Percentiles rank a stretch among this genome's conserved stretches.
Conservation (phyloP, 2,797 vertebrate species). For the Lemur catta region DNA sequence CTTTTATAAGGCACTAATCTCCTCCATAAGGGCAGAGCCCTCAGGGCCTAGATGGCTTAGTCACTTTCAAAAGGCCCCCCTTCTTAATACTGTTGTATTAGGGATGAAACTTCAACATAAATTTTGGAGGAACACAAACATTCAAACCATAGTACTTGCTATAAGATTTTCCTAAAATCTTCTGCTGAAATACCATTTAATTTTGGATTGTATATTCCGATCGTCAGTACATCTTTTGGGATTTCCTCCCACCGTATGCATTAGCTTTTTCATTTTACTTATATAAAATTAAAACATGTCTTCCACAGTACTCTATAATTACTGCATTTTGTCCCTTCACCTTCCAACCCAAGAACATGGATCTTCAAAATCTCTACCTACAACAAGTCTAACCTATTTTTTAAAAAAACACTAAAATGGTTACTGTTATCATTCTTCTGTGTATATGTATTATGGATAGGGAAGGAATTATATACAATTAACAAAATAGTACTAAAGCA, state of each 20-base stretch:
- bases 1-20: too few relatives aligned
- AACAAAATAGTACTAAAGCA: background rate
- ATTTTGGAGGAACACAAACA: background rate
- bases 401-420: background rate
- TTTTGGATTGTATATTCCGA: background rate
- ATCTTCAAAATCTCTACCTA: background rate
- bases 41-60: background rate
- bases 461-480: background rate
- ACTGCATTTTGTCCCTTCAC: background rate
- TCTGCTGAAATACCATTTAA: background rate
- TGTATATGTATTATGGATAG: background rate
- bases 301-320: background rate
- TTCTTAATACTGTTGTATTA: background rate
- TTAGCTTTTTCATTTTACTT: background rate
- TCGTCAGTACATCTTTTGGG: background rate
- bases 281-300: background rate
- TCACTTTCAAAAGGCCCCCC: background rate
- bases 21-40: too few relatives aligned
- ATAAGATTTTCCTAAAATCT: background rate
- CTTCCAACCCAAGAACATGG: background rate
- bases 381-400: background rate
- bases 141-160: background rate
- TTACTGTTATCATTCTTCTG: background rate
- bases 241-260: background rate
- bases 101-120: background rate